Percentiles rank a stretch among this genome's conserved stretches.
Conservation (phyloP, 37 sponge, comb jelly and placozoan genomes). For the Chondrilla cf. caribensis region DNA sequence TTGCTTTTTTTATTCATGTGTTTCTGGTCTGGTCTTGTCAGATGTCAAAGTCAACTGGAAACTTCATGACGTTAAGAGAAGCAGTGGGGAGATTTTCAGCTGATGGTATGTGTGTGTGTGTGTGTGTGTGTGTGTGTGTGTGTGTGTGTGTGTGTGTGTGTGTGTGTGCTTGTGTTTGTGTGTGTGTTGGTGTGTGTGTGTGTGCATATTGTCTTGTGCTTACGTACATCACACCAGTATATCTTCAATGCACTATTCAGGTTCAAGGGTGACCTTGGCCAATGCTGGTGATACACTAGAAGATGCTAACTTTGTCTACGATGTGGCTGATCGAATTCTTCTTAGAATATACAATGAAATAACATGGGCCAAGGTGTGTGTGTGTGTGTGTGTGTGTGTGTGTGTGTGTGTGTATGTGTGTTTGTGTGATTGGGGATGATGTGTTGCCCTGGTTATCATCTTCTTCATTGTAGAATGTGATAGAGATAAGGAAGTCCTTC, state of each 20-base stretch:
- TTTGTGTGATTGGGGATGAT: background rate
- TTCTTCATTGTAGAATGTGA: slow-evolving; percentile 48
- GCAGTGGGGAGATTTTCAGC: slow-evolving; percentile 85
- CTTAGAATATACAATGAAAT: slow-evolving; percentile 86
- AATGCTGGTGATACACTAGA: slow-evolving; percentile 98
- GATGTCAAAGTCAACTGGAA: slow-evolving; percentile 98
- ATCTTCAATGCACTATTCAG: no score
- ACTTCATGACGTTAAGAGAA: slow-evolving; percentile 85
- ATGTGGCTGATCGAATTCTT: slow-evolving; percentile 91
- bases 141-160: background rate
- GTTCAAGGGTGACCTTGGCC: slow-evolving; percentile 89
- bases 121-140: slow-evolving; percentile 2
- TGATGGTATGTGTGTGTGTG: slow-evolving; percentile 66
- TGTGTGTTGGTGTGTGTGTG: background rate
- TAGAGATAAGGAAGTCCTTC: slow-evolving; percentile 49
- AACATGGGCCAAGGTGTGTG: slow-evolving; percentile 85
- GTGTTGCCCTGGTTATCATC: background rate
- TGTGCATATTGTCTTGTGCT: background rate
- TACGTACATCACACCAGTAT: no score
- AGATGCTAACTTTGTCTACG: slow-evolving; percentile 95
- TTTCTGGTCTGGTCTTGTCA: no score
- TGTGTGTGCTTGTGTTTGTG: background rate
- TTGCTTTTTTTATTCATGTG: no score
- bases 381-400: slow-evolving; percentile 29
- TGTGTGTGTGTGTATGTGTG: slow-evolving; percentile 19